Evolutionary conservation across 1,140 invertebrate genomes (phyloP).

Genomic region (Sipha flava): DNA sequence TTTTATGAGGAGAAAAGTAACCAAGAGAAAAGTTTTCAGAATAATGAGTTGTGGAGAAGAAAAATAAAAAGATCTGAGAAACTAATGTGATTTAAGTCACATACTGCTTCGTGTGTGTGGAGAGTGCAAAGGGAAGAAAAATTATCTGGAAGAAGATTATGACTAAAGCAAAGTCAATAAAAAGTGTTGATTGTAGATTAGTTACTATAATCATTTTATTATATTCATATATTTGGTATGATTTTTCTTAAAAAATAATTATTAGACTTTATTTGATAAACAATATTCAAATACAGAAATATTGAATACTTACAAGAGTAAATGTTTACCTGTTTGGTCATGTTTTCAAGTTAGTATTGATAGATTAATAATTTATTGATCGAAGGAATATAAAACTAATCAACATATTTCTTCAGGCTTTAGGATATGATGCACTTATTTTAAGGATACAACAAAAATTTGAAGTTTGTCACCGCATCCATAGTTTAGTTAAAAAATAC

Average conservation of each 20-base stretch:
- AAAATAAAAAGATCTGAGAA: no score
- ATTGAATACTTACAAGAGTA: not conserved
- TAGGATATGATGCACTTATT: not conserved
- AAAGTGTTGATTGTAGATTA: no score
- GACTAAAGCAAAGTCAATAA: no score
- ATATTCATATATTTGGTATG: no score
- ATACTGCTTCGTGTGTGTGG: no score
- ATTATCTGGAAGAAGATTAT: no score
- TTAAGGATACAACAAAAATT: slow-evolving; percentile 1
- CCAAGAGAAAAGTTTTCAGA: no score
- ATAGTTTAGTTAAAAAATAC: slow-evolving; percentile 7
- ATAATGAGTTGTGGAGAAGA: no score
- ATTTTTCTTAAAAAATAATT: not conserved
- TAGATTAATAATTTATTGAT: not conserved
- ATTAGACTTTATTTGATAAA: slow-evolving; percentile 9
- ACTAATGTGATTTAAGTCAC: no score
- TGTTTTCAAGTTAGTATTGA: slow-evolving; percentile 9
- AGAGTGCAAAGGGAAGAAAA: no score
- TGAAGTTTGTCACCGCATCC: slow-evolving; percentile 12
- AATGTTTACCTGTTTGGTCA: slow-evolving; percentile 22
- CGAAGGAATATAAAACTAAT: not conserved
- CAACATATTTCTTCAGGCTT: not conserved
- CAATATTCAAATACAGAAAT: not conserved
- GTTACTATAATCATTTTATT: no score
- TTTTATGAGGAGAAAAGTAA: no score